Conservation (phyloP, 2,797 vertebrate genomes). For the Netta rufina region DNA sequence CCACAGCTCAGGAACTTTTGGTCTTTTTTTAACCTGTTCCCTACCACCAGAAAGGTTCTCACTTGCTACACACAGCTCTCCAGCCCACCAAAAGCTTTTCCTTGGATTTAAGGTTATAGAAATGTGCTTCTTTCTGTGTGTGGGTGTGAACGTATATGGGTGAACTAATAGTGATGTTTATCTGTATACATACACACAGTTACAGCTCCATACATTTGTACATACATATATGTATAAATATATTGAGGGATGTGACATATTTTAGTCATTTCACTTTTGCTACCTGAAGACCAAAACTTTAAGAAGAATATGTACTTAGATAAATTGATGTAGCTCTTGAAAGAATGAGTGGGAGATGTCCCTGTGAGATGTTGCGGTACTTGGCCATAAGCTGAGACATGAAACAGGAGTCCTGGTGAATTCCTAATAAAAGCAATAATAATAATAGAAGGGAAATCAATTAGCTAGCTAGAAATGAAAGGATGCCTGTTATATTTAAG, state of each 20-base stretch:
- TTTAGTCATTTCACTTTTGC: not conserved
- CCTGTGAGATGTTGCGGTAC: not conserved
- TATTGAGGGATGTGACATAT: not conserved
- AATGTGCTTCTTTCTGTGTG: not conserved
- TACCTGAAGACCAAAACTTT: not conserved
- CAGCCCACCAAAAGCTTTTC: not conserved
- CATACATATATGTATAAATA: not conserved
- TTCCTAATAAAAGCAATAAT: not conserved
- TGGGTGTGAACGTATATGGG: fast-evolving
- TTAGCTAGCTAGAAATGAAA: not conserved
- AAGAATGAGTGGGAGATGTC: not conserved
- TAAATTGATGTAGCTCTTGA: not conserved
- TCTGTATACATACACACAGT: not conserved
- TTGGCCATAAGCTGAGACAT: not conserved
- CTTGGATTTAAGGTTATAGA: not conserved
- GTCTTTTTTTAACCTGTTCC: not conserved
- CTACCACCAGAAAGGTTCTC: not conserved
- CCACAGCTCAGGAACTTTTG: not conserved
- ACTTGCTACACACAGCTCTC: not conserved
- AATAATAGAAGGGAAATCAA: not conserved
- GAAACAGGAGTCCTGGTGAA: not conserved
- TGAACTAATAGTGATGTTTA: not conserved
- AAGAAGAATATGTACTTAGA: not conserved
- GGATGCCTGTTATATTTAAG: not conserved
- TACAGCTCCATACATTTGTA: not conserved